These are phyloP conservation scores for Drosophila siamana DNA, from an alignment of 2,888 invertebrate genomes.

Conservation along the genomic window DNA sequence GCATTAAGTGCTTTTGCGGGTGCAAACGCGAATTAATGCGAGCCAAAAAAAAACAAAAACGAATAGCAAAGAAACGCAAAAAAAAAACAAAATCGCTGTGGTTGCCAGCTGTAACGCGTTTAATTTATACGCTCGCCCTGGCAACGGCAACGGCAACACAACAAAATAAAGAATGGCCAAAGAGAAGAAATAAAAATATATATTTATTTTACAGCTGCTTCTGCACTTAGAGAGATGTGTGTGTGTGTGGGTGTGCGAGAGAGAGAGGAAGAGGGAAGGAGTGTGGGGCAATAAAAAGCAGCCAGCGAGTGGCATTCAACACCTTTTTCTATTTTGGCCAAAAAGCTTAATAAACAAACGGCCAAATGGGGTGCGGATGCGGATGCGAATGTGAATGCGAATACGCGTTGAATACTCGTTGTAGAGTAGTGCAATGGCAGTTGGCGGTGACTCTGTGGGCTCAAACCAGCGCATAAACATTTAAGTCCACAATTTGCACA, in stretches of 20 bases:
- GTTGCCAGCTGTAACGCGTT: slow-evolving; percentile 81
- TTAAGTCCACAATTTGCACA: slow-evolving; percentile 82
- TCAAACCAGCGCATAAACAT: slow-evolving; percentile 75
- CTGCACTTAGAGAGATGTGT: slow-evolving; percentile 69
- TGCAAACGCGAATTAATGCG: slow-evolving; percentile 73
- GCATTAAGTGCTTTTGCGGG: slow-evolving; percentile 78
- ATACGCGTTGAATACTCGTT: slow-evolving; percentile 14
- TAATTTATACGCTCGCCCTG: slow-evolving; percentile 74
- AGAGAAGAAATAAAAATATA: slow-evolving; percentile 76
- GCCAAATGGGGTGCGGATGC: slow-evolving; percentile 66
- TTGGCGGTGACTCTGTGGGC: slow-evolving; percentile 47
- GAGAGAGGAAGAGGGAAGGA: slow-evolving; percentile 2
- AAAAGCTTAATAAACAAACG: slow-evolving; percentile 80
- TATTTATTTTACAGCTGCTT: slow-evolving; percentile 81
- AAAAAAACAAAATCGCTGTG: slow-evolving; percentile 64
- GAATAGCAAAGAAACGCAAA: slow-evolving; percentile 1
- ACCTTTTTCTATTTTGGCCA: slow-evolving; percentile 74
- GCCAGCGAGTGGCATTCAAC: slow-evolving; percentile 77
- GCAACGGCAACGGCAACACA: slow-evolving; percentile 47
- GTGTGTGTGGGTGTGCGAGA: slow-evolving; percentile 15
- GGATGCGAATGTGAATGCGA: slow-evolving; percentile 36
- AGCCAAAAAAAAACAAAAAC: slow-evolving; percentile 31
- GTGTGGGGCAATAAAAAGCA: slow-evolving; percentile 73
- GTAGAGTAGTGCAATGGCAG: slow-evolving; percentile 27
- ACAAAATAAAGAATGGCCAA: slow-evolving; percentile 60